These are phyloP conservation scores for Odontamblyopus lacepedii DNA, from an alignment of 2,797 vertebrate genomes.

Conservation along the genomic window DNA sequence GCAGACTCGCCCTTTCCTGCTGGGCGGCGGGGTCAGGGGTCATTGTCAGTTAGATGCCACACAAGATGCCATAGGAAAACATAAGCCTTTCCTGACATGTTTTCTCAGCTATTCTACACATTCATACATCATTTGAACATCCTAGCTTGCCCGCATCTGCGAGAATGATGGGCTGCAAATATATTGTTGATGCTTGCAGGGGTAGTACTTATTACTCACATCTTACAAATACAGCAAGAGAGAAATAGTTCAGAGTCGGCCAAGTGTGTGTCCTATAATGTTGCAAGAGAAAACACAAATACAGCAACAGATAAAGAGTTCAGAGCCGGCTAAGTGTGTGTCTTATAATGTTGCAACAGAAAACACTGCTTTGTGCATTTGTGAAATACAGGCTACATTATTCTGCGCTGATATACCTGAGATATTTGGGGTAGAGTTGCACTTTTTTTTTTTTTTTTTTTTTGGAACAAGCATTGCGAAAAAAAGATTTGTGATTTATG, in stretches of 20 bases:
- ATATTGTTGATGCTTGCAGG: not conserved
- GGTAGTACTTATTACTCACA: not conserved
- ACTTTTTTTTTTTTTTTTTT: too few species aligned
- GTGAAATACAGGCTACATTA: not conserved
- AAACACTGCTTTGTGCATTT: not conserved
- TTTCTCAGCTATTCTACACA: not conserved
- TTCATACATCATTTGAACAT: not conserved
- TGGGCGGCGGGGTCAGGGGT: conserved; percentile 30
- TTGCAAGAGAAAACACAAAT: not conserved
- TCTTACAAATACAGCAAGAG: not conserved
- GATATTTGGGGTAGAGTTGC: too few species aligned
- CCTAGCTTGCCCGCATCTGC: not conserved
- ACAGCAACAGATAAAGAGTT: not conserved
- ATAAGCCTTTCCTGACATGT: not conserved
- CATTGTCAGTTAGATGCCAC: conserved; percentile 8
- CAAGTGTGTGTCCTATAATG: not conserved
- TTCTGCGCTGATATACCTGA: not conserved
- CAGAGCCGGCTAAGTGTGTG: not conserved
- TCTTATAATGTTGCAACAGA: not conserved
- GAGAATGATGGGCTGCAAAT: not conserved
- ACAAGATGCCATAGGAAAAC: not conserved
- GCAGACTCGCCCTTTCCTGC: conserved; percentile 2
- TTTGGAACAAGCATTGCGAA: too few species aligned
- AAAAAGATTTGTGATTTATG: too few species aligned
- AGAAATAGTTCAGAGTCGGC: not conserved